Conservation (phyloP, 2,888 invertebrate genomes). For the Cheilosia urbana region DNA sequence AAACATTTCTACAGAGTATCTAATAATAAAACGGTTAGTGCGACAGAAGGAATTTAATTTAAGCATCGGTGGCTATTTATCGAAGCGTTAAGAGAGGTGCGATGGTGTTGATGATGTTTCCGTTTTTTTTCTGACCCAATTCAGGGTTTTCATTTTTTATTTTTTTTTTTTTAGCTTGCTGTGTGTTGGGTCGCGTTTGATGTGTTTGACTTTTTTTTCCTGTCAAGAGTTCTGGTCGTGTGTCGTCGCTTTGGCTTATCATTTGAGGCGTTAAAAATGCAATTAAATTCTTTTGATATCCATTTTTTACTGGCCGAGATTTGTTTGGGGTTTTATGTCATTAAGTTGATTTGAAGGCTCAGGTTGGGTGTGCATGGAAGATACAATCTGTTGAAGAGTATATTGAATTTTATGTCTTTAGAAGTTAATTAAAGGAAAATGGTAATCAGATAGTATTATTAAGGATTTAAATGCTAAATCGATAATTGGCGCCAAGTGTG, state of each 20-base stretch:
- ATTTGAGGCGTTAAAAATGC: conserved; percentile 73
- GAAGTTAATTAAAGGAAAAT: conserved; percentile 60
- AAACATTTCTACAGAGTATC: conserved; percentile 57
- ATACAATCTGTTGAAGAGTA: conserved; percentile 37
- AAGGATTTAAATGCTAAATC: background rate
- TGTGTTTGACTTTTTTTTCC: conserved; percentile 45
- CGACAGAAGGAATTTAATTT: conserved; percentile 76
- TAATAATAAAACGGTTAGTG: conserved; percentile 74
- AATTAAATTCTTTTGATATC: conserved; percentile 75
- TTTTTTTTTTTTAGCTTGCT: background rate
- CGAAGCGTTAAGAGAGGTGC: conserved; percentile 74
- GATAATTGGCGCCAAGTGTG: background rate
- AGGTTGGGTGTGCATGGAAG: conserved; percentile 19
- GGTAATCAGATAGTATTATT: background rate
- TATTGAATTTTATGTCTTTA: conserved; percentile 52
- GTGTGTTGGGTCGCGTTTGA: conserved; percentile 56
- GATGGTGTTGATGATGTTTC: conserved; percentile 65
- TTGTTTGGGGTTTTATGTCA: conserved; percentile 69
- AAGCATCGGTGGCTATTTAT: conserved; percentile 75
- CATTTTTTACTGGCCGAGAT: conserved; percentile 22
- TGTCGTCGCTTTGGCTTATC: conserved; percentile 67
- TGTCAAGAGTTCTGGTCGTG: conserved; percentile 41
- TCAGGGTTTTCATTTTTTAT: conserved; percentile 24
- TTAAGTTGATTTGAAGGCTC: conserved; percentile 61
- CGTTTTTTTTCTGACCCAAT: conserved; percentile 61